Conservation (phyloP, 2,113 vertebrate genomes). For the Nannospalax galili region DNA sequence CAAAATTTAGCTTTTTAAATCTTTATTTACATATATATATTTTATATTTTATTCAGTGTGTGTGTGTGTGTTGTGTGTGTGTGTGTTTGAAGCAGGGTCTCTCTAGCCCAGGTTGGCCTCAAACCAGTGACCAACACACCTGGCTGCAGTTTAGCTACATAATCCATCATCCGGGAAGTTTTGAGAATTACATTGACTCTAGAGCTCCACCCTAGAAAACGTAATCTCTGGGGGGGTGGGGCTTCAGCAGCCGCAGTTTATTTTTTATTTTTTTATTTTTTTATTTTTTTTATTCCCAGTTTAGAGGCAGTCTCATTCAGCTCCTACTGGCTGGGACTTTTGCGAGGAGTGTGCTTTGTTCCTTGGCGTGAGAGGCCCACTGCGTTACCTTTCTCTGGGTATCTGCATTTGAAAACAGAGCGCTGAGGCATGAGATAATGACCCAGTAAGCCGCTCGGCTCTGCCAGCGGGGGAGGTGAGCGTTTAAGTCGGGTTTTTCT, state of each 20-base stretch:
- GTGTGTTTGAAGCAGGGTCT: too few species aligned
- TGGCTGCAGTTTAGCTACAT: neutral
- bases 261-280: too few species aligned
- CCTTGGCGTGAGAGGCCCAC: conserved; percentile 57
- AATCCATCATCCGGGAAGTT: neutral
- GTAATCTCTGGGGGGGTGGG: neutral
- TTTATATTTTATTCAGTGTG: too few species aligned
- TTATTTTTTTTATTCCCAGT: neutral
- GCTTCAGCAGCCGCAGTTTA: neutral
- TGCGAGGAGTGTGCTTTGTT: conserved; percentile 44
- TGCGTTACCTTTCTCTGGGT: conserved; percentile 65
- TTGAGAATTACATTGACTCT: conserved; percentile 8
- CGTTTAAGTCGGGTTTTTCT: conserved; percentile 44
- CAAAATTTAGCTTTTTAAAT: neutral
- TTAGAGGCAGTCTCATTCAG: neutral
- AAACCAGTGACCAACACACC: neutral
- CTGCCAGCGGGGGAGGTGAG: conserved; percentile 13
- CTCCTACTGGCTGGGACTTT: neutral
- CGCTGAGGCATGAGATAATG: conserved; percentile 44
- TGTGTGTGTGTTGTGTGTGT: too few species aligned
- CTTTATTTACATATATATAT: too few species aligned
- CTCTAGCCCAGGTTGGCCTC: neutral
- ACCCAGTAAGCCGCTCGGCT: conserved; percentile 41
- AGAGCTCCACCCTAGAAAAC: conserved; percentile 13
- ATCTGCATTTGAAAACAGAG: conserved; percentile 71